These are phyloP conservation scores for Periophthalmus magnuspinnatus DNA, from an alignment of 2,797 vertebrate species.

Conservation along the genomic window DNA sequence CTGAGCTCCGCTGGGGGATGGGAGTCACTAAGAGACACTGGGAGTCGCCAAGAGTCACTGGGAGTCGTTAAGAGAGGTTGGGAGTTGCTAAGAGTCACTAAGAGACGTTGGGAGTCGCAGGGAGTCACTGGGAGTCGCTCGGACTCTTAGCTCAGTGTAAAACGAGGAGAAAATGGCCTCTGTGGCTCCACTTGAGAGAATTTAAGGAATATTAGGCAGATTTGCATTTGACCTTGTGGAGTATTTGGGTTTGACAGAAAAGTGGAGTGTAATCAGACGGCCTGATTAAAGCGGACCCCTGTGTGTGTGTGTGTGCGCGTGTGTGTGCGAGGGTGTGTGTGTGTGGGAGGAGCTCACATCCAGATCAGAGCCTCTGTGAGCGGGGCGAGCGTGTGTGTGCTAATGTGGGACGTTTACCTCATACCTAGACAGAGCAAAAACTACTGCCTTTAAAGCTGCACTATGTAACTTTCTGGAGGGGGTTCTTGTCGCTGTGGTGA, in stretches of 20 bases:
- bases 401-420: constrained; percentile 16
- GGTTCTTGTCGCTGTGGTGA: too few species aligned
- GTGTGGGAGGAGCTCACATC: constrained; percentile 18
- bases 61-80: too few species aligned
- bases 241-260: constrained; percentile 39
- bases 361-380: constrained; percentile 33
- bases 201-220: constrained; percentile 40
- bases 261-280: constrained; percentile 52
- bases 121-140: too few species aligned
- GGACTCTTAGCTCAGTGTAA: constrained; percentile 15
- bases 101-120: too few species aligned
- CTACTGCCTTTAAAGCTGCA: not conserved
- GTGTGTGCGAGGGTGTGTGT: too few species aligned
- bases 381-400: constrained; percentile 32
- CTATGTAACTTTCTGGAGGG: too few species aligned
- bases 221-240: constrained; percentile 70
- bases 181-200: constrained; percentile 42
- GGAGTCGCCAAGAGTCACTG: too few species aligned
- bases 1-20: constrained; percentile 1
- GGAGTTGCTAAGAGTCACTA: too few species aligned
- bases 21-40: constrained; percentile 9
- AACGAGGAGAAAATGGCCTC: constrained; percentile 12
- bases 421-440: not conserved
- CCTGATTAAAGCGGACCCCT: constrained; percentile 66
- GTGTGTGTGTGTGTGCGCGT: too few species aligned